Conservation (phyloP, 2,113 vertebrate species). For the Tragelaphus imberbis region DNA sequence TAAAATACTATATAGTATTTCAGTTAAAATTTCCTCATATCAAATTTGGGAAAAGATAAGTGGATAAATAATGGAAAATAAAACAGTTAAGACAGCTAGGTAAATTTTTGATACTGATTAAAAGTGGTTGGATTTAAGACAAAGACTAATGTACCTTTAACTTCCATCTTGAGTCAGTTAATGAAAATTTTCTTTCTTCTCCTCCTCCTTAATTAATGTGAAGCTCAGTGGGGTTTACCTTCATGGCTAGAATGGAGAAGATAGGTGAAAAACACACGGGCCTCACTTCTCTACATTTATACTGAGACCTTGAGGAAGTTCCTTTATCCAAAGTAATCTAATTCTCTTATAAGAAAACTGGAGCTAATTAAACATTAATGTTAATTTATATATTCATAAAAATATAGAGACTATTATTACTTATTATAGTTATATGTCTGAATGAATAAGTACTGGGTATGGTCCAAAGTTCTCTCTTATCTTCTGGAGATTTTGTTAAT, state of each 20-base stretch:
- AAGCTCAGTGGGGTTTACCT: not conserved
- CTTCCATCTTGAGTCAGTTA: not conserved
- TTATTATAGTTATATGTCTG: not conserved
- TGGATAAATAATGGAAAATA: not conserved
- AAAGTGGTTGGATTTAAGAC: conserved; percentile 3
- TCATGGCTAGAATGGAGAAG: not conserved
- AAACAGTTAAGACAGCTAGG: not conserved
- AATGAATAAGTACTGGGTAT: not conserved
- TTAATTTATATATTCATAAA: not conserved
- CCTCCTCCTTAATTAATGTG: not conserved
- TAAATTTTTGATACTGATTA: not conserved
- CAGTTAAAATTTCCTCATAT: not conserved
- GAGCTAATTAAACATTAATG: not conserved
- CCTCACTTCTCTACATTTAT: not conserved
- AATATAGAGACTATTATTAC: not conserved
- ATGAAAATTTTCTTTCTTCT: not conserved
- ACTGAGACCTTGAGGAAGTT: not conserved
- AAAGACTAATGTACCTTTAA: not conserved
- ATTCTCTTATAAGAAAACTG: not conserved
- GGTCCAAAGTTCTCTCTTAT: not conserved
- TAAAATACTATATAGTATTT: not conserved
- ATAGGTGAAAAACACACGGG: not conserved
- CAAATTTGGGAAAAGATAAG: not conserved
- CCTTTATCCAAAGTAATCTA: not conserved
- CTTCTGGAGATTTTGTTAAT: not conserved